phyloP scores from a whole-genome alignment of 37 sponge, comb jelly and placozoan species.

The Mnemiopsis leidyi region DNA sequence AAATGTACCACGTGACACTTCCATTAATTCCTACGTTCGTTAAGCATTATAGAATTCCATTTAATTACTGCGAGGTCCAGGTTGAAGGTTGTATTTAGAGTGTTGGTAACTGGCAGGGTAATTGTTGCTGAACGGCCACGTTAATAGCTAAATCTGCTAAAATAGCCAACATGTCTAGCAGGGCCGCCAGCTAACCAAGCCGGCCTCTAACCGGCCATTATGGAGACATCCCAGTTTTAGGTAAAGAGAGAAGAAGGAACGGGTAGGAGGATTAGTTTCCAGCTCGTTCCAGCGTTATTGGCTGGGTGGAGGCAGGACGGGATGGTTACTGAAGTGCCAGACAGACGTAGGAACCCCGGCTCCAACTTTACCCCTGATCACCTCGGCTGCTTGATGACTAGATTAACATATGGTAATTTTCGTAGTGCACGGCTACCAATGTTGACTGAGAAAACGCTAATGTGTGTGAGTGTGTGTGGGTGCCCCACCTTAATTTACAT shows the following conservation, averaged over 20 bases:
- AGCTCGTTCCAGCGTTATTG: background rate
- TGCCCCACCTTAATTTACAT: background rate
- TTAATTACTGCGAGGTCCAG: slow-evolving; percentile 8
- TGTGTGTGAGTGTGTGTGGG: background rate
- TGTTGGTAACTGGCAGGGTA: background rate
- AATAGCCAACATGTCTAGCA: background rate
- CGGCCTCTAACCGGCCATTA: too few relatives aligned
- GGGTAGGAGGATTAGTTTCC: background rate
- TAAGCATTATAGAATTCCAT: slow-evolving; percentile 51
- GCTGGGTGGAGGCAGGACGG: background rate
- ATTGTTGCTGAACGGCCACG: background rate
- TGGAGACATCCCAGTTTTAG: background rate
- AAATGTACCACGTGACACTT: background rate
- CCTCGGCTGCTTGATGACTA: background rate
- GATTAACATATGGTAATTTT: background rate
- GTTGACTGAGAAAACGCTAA: background rate
- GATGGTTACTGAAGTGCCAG: background rate
- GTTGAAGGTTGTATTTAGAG: background rate
- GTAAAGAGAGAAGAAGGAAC: too few relatives aligned
- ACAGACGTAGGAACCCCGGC: background rate
- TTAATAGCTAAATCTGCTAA: background rate
- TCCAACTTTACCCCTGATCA: background rate
- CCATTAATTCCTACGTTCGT: slow-evolving; percentile 52
- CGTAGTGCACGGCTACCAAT: background rate
- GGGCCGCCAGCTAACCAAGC: background rate